Conservation (phyloP, 1,140 invertebrate species). For the Ladona fulva region DNA sequence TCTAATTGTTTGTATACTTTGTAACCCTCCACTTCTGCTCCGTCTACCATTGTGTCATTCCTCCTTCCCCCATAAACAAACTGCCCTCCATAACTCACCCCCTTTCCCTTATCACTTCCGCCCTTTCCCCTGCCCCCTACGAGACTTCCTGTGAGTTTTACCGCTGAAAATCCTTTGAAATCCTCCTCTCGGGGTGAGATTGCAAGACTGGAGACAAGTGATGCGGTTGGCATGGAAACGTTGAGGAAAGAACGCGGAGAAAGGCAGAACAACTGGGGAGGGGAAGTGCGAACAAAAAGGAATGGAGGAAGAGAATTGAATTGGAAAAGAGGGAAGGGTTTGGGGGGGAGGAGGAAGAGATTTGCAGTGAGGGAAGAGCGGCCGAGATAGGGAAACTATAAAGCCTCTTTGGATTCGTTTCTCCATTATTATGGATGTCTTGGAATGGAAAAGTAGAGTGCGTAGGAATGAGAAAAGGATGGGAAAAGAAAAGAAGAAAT, state of each 20-base stretch:
- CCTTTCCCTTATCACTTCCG: not conserved
- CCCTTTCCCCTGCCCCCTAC: not conserved
- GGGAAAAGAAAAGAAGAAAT: too few relatives aligned
- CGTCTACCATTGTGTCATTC: not conserved
- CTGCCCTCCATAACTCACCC: not conserved
- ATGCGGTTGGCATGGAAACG: not conserved
- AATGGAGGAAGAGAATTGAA: not conserved
- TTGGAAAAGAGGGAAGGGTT: not conserved
- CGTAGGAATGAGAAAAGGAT: too few relatives aligned
- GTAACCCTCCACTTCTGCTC: not conserved
- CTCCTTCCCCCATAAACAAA: not conserved
- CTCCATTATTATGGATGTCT: too few relatives aligned
- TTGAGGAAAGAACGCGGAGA: not conserved
- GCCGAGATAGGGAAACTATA: too few relatives aligned
- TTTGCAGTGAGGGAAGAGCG: too few relatives aligned
- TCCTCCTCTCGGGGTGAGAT: not conserved
- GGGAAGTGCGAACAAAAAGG: not conserved
- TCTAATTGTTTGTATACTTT: not conserved
- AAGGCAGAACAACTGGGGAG: not conserved
- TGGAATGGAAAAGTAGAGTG: too few relatives aligned
- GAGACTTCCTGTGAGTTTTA: not conserved
- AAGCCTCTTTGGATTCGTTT: too few relatives aligned
- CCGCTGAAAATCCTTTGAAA: conserved; percentile 4
- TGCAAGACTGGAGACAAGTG: not conserved
- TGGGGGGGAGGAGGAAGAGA: too few relatives aligned